phyloP scores from a whole-genome alignment of 2,888 invertebrate species.

The Synanthedon myopaeformis region DNA sequence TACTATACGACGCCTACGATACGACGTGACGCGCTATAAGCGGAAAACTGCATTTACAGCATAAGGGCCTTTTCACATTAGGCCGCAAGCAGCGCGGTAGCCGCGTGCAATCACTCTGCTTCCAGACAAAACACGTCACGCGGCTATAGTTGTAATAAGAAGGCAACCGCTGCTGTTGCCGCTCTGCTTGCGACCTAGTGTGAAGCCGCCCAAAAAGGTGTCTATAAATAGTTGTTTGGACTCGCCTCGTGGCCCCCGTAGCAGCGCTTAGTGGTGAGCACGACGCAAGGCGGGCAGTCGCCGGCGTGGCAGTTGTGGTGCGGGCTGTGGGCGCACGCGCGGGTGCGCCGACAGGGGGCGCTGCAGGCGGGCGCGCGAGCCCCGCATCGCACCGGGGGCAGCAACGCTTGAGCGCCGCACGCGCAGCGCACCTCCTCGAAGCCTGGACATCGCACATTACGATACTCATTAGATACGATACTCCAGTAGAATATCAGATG shows the following conservation, averaged over 20 bases:
- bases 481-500: background rate
- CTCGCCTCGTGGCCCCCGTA: constrained; percentile 78
- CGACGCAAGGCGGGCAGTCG: constrained; percentile 86
- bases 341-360: constrained; percentile 79
- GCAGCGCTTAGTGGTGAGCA: constrained; percentile 84
- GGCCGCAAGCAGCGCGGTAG: constrained; percentile 67
- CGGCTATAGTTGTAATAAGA: too few species aligned
- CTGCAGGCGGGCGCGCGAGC: constrained; percentile 85
- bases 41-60: too few species aligned
- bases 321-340: constrained; percentile 85
- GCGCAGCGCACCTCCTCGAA: constrained; percentile 93
- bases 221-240: background rate
- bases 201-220: background rate
- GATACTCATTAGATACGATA: background rate
- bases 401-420: constrained; percentile 87
- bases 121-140: too few species aligned
- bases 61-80: too few species aligned
- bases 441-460: constrained; percentile 27
- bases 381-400: constrained; percentile 95
- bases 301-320: constrained; percentile 86
- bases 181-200: background rate
- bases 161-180: too few species aligned
- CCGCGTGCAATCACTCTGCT: constrained; percentile 61
- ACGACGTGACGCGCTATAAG: too few species aligned
- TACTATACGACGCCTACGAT: too few species aligned